Percentiles rank a stretch among this genome's conserved stretches.
These are phyloP conservation scores for Hyla sarda DNA, from an alignment of 2,113 vertebrate species.

Conservation along the genomic window DNA sequence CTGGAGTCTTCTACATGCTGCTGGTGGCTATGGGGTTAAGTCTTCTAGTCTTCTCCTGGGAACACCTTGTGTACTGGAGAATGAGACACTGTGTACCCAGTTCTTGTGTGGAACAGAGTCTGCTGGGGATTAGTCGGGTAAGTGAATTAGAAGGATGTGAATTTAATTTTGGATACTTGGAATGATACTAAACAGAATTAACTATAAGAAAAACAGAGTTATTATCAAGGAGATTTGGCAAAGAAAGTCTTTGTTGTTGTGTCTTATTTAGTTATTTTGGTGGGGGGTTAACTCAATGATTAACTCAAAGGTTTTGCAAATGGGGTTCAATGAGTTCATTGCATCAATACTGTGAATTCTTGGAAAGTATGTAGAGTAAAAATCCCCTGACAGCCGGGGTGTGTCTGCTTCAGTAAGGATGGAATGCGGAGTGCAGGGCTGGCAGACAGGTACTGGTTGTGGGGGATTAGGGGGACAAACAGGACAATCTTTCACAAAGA, in stretches of 20 bases:
- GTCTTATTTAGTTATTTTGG: not conserved
- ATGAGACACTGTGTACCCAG: slow-evolving; percentile 87
- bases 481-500: no score
- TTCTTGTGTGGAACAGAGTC: slow-evolving; percentile 85
- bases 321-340: not conserved
- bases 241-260: not conserved
- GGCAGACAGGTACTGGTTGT: no score
- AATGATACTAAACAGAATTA: no score
- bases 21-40: slow-evolving; percentile 98
- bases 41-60: slow-evolving; percentile 94
- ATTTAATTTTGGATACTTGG: no score
- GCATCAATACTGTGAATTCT: not conserved
- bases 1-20: slow-evolving; percentile 98
- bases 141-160: slow-evolving; percentile 56
- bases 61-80: slow-evolving; percentile 96
- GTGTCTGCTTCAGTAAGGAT: no score
- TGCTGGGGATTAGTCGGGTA: slow-evolving; percentile 95
- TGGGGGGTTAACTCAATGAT: not conserved
- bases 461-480: no score
- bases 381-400: no score
- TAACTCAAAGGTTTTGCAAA: not conserved
- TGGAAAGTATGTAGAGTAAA: not conserved
- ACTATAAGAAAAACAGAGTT: not conserved
- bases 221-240: not conserved
- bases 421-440: no score